Conservation (phyloP, 2,113 vertebrate species). For the Planiliza haematocheilus region DNA sequence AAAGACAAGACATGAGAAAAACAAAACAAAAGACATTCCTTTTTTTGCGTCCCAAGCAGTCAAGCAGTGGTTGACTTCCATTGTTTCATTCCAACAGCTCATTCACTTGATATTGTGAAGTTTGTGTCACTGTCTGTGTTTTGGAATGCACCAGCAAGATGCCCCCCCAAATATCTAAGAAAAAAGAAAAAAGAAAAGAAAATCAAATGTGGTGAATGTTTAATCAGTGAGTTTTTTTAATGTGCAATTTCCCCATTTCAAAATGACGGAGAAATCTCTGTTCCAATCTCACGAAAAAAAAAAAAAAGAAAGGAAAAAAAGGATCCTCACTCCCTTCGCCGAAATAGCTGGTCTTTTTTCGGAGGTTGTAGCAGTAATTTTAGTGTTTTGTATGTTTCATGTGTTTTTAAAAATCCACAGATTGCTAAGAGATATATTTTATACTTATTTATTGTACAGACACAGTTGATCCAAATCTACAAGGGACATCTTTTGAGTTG, state of each 20-base stretch:
- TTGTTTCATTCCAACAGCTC: constrained; percentile 36
- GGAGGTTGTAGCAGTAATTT: constrained; percentile 83
- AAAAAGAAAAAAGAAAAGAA: not conserved
- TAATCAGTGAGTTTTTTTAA: constrained; percentile 25
- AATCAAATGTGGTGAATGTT: constrained; percentile 14
- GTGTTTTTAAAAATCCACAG: constrained; percentile 87
- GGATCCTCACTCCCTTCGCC: constrained; percentile 74
- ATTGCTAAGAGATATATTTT: constrained; percentile 94
- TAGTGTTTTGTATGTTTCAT: constrained; percentile 80
- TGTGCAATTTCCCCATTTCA: constrained; percentile 38
- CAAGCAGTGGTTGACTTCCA: constrained; percentile 18
- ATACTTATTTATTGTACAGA: constrained; percentile 98
- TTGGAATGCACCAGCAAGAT: constrained; percentile 62
- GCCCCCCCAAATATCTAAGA: not conserved
- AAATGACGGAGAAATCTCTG: constrained; percentile 25
- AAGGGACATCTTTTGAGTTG: constrained; percentile 76
- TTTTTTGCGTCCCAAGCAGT: constrained; percentile 22
- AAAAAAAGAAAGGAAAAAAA: constrained; percentile 39
- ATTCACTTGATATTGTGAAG: constrained; percentile 66
- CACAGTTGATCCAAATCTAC: constrained; percentile 77
- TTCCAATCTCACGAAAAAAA: constrained; percentile 55
- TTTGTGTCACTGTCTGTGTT: constrained; percentile 62
- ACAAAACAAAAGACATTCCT: constrained; percentile 28
- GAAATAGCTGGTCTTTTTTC: constrained; percentile 97
- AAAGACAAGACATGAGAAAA: constrained; percentile 1